Evolutionary conservation across 1,140 invertebrate genomes (phyloP), one percentile per base, ranked within the genome.

Genomic region (Mya arenaria): DNA sequence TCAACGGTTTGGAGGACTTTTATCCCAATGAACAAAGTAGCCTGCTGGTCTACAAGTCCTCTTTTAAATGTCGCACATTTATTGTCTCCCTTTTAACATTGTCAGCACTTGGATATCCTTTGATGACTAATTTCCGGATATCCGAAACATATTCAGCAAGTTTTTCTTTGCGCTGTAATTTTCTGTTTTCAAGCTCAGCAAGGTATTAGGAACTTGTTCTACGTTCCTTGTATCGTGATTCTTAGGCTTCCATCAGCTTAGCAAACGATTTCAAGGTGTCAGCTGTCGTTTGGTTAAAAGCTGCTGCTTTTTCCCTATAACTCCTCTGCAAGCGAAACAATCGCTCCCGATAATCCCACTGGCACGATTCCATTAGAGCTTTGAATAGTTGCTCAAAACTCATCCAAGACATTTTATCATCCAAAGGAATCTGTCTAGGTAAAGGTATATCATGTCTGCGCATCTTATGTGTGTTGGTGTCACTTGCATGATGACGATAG

Each of bases 101-200:
- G 30, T 74, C 56, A 25, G 71, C 71, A 28, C 44, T 73, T 34
- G 69, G 69, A 52, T 73, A 73, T 34, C 69, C 52, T 32, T 73
- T 73, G 2, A 73, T 73, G n/a, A 73, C 69, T 19, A 73, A 39
- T n/a, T 37, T 73, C 52, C 39, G 25, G 36, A 73, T 73, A 1
- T 73, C 52, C 8, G 44, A 73, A 17, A 73, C 55, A 58, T 73
- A 73, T 36, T 73, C 69, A 32, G 69, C 69, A 23, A 73, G 25
- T 73, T 73, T 73, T 73, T 73, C 69, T n/a, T 73, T 73, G 32
- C 23, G 52, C 36, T 73, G 69, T 2, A 56, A 34, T 39, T 58
- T 56, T 5, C 69, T 39, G 23, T 73, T 73, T 58, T 73, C 52
- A 36, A 73, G 68, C 36, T 73, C 69, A 36, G 44, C 69, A 28